A percentile compares a stretch with the other conserved stretches of the same genome.
Evolutionary conservation across 2,113 vertebrate species (phyloP).

Genomic region (Aplodontia rufa): DNA sequence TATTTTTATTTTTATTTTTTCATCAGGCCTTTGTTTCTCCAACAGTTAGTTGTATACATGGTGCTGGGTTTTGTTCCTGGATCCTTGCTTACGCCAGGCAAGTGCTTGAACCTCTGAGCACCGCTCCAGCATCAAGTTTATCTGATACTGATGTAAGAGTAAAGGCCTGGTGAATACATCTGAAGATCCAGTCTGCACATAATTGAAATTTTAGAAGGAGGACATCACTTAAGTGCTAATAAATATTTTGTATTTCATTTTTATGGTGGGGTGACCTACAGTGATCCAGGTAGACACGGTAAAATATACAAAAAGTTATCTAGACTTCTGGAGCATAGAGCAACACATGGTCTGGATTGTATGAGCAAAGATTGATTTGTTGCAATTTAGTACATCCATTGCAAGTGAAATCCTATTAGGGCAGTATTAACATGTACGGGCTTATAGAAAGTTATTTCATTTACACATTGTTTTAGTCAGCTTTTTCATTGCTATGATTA

Average conservation of each 20-base stretch:
- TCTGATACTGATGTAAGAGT: background rate
- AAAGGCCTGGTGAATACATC: background rate
- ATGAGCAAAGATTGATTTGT: background rate
- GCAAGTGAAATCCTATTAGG: background rate
- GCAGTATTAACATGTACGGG: background rate
- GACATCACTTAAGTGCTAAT: background rate
- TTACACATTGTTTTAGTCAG: too few relatives aligned
- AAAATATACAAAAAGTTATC: background rate
- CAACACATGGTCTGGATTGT: background rate
- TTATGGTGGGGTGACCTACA: background rate
- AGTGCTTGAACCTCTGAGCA: too few relatives aligned
- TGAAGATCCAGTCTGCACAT: background rate
- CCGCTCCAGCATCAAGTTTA: too few relatives aligned
- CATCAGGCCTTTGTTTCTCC: too few relatives aligned
- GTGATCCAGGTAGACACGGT: background rate
- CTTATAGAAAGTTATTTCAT: background rate
- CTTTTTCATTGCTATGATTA: too few relatives aligned
- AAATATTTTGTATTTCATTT: background rate
- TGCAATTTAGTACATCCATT: background rate
- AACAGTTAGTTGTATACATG: too few relatives aligned
- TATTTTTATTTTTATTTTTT: too few relatives aligned
- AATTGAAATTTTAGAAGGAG: slow-evolving; percentile 7
- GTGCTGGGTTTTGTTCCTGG: too few relatives aligned
- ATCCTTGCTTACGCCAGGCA: too few relatives aligned
- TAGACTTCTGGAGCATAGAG: background rate